A percentile compares a stretch with the other conserved stretches of the same genome.
Evolutionary conservation across 2,113 vertebrate species (phyloP).

Genomic region (Cairina moschata): DNA sequence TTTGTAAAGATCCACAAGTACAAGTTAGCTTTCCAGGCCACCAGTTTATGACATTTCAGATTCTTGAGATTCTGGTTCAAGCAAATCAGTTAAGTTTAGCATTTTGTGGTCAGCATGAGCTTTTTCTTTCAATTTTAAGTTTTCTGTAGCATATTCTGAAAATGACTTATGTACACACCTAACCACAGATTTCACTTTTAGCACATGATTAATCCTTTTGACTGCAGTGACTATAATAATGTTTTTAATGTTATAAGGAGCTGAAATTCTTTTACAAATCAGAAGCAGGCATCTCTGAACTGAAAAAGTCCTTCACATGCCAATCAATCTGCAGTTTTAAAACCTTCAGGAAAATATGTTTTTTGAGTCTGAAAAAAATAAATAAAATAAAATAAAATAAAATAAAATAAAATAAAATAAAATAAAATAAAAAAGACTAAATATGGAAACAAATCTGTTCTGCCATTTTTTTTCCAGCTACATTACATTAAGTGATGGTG

Average conservation of each 20-base stretch:
- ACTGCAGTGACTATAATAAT: background rate
- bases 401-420: background rate
- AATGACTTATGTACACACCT: background rate
- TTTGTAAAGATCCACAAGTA: background rate
- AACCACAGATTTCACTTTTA: background rate
- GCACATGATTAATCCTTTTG: background rate
- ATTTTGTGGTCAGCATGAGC: background rate
- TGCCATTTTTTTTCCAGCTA: background rate
- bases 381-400: background rate
- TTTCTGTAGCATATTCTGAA: background rate
- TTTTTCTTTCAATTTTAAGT: background rate
- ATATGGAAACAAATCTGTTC: background rate
- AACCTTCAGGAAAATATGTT: background rate
- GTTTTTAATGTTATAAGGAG: background rate
- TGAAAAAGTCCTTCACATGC: background rate
- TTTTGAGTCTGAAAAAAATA: background rate
- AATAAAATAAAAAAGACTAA: background rate
- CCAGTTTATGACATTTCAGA: background rate
- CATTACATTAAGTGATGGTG: background rate
- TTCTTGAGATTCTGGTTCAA: background rate
- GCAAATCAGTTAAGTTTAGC: background rate
- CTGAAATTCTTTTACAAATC: background rate
- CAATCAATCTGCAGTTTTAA: background rate
- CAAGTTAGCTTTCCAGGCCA: background rate
- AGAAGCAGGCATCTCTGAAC: background rate